Evolutionary conservation across 2,888 invertebrate species (phyloP), one percentile per base, ranked within the genome.

Genomic region (Oscheius sp.): DNA sequence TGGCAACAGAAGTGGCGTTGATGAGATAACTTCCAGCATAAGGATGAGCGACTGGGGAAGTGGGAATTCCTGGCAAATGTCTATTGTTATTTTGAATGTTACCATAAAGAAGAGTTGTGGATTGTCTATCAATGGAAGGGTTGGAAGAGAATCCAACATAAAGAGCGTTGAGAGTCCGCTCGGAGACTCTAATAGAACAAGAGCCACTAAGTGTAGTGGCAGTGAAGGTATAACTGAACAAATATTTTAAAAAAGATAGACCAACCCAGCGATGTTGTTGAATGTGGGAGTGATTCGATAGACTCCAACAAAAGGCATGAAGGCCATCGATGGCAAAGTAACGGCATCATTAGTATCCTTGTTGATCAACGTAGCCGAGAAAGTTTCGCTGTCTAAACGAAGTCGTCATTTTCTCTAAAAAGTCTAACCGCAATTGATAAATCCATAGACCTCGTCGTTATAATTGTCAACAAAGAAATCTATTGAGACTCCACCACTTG

Each of bases 131-230:
- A 17, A 57, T 55, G 0, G 76, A 72, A 37, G 76, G 76, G 64
- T 74, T 70, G 1, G 74, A 69, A n/a, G 76, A 72, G 65, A 76
- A 76, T 55, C 74, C 74, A 23, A 76, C 42, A 42, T 74, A 73
- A 6, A 67, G 66, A 6, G 74, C 58, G 58, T 72, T 70, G 25
- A 70, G 69, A 42, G 72, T 74, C 27, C 64, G 42, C 23, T 76
- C 76, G 2, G 69, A 61, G 10, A 76, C 46, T 63, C 71, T 25
- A 4, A 61, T n/a, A 5, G 61, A 61, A 42, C 45, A 45, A 42
- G 15, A n/a, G 15, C 29, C 45, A 5, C n/a, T 23, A 15, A 15
- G 25, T 1, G 55, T 37, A 4, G 37, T 34, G n/a, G 37, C 25
- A 17, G 55, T 17, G 1, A 55, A 20, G 8, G 20, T 33, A 33